Evolutionary conservation across 2,113 vertebrate species (phyloP).

Genomic region (Lampris incognitus): DNA sequence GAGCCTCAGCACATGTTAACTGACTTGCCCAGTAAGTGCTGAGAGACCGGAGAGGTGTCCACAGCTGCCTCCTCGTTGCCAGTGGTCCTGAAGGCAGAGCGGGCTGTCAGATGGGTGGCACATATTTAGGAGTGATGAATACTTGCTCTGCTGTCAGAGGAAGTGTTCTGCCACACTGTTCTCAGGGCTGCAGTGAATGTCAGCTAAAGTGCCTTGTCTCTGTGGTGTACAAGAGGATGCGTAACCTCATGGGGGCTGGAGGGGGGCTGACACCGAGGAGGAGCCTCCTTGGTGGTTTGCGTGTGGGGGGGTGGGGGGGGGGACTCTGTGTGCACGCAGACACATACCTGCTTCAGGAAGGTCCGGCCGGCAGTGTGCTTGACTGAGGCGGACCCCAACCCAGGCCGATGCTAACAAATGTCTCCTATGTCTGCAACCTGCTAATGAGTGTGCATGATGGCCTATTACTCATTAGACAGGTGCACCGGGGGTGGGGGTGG

Average conservation of each 20-base stretch:
- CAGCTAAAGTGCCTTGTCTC: slow-evolving; percentile 62
- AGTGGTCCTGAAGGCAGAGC: slow-evolving; percentile 41
- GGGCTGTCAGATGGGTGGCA: slow-evolving; percentile 64
- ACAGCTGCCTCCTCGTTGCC: slow-evolving; percentile 45
- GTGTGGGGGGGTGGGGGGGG: slow-evolving; percentile 1
- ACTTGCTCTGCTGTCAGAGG: slow-evolving; percentile 52
- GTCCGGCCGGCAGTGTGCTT: not conserved
- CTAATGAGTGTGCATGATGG: not conserved
- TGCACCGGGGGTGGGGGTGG: too few relatives aligned
- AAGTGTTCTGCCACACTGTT: slow-evolving; percentile 9
- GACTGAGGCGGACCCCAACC: not conserved
- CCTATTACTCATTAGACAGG: slow-evolving; percentile 12
- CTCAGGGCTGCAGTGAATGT: slow-evolving; percentile 54
- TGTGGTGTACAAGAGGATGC: slow-evolving; percentile 44
- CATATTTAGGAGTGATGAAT: slow-evolving; percentile 62
- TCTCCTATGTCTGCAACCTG: not conserved
- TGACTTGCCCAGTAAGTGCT: slow-evolving; percentile 30
- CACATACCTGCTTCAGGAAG: not conserved
- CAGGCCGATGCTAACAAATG: not conserved
- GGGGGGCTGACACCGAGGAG: slow-evolving; percentile 10
- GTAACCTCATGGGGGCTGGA: slow-evolving; percentile 8
- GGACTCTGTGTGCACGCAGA: slow-evolving; percentile 5
- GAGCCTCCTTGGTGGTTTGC: slow-evolving; percentile 6
- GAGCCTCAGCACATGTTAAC: slow-evolving; percentile 20
- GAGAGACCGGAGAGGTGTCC: slow-evolving; percentile 39